Evolutionary conservation across 2,113 vertebrate genomes (phyloP).

Genomic region (Ctenomys sociabilis): DNA sequence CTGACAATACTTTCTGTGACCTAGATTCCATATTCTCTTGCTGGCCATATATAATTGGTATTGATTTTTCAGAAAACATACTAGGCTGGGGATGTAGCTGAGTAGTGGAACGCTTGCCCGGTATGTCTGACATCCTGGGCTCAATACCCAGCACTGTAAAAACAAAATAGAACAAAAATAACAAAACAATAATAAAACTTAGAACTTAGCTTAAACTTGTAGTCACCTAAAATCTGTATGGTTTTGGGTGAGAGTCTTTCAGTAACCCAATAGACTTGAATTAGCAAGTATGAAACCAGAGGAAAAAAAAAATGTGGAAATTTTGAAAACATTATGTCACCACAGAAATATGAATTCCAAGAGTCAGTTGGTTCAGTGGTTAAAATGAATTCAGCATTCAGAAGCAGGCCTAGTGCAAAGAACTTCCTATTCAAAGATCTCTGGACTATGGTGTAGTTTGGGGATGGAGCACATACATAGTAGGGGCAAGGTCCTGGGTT

Average conservation of each 20-base stretch:
- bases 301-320: not conserved
- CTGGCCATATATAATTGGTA: not conserved
- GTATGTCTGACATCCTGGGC: not conserved
- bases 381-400: not conserved
- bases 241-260: not conserved
- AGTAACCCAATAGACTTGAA: not conserved
- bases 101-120: not conserved
- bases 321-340: conserved; percentile 43
- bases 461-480: not conserved
- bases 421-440: not conserved
- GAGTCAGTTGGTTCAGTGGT: not conserved
- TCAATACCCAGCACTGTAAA: not conserved
- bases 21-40: not conserved
- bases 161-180: not conserved
- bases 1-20: not conserved
- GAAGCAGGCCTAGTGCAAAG: not conserved
- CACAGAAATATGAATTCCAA: conserved; percentile 9
- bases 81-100: not conserved
- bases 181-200: not conserved
- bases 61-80: conserved; percentile 18
- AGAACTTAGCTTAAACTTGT: not conserved
- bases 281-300: conserved; percentile 4
- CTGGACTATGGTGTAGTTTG: not conserved
- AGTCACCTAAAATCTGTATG: not conserved
- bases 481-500: not conserved